These are phyloP conservation scores for Eupeodes corollae DNA, from an alignment of 1,140 invertebrate genomes.

Conservation along the genomic window DNA sequence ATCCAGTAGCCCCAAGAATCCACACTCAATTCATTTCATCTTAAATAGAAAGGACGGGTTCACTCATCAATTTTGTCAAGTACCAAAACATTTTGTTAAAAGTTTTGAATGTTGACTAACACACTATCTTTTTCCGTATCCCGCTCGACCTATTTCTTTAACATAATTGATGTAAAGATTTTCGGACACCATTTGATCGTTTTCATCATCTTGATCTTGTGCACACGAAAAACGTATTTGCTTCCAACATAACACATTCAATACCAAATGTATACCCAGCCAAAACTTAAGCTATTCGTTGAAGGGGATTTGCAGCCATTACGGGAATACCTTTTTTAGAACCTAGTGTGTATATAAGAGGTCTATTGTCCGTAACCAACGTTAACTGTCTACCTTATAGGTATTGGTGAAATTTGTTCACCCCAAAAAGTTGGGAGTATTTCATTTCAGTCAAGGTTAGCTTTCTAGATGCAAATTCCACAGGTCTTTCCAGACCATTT, in stretches of 20 bases:
- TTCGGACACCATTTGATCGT: conserved; percentile 2
- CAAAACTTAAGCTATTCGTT: conserved; percentile 21
- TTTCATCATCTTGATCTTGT: too few relatives aligned
- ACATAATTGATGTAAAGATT: background rate
- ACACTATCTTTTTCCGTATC: background rate
- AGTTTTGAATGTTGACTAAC: background rate
- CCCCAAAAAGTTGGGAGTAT: conserved; percentile 34
- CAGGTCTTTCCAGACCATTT: conserved; percentile 33
- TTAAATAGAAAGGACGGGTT: too few relatives aligned
- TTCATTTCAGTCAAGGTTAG: conserved; percentile 37
- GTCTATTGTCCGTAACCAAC: conserved; percentile 42
- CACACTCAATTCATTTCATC: background rate
- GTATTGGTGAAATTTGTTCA: conserved; percentile 36
- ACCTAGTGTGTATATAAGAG: conserved; percentile 34
- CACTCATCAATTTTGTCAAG: too few relatives aligned
- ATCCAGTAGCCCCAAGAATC: too few relatives aligned
- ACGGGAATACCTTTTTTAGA: conserved; percentile 25
- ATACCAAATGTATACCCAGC: conserved; percentile 15
- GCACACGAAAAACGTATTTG: too few relatives aligned
- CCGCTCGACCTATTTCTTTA: background rate
- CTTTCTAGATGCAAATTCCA: conserved; percentile 38
- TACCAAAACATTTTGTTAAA: background rate
- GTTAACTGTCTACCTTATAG: conserved; percentile 38
- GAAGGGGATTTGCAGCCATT: conserved; percentile 15
- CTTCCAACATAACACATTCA: conserved; percentile 9